Evolutionary conservation across 37 sponge, comb jelly and placozoan species (phyloP), one percentile per base, ranked within the genome.

Genomic region (Tethya wilhelma): DNA sequence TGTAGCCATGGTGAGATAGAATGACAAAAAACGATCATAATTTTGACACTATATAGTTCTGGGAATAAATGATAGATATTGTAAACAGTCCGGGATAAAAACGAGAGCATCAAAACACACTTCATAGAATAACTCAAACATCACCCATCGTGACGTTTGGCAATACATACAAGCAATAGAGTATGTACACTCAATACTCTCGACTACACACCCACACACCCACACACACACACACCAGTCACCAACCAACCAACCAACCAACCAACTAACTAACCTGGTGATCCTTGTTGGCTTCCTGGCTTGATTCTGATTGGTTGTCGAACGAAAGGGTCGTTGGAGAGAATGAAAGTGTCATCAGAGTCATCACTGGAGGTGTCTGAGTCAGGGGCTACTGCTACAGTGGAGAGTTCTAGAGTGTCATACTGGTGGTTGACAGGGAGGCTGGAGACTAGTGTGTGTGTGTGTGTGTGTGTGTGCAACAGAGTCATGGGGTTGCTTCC

Each of bases 161-260:
- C n/a, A n/a, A n/a, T n/a, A n/a, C n/a, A n/a, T n/a, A n/a, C n/a
- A n/a, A n/a, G n/a, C n/a, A n/a, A n/a, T n/a, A n/a, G n/a, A n/a
- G n/a, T n/a, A n/a, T n/a, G n/a, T n/a, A n/a, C n/a, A n/a, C n/a
- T n/a, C n/a, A n/a, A n/a, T 44, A 70, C 42, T 42, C 71, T 2
- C 6, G 41, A 2, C 38, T 20, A 40, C 71, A 70, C 71, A 74
- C 75, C 4, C 59, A 74, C 36, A 74, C 75, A 74, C 59, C 31
- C 33, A 39, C 77, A 62, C 77, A 31, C 63, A 76, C 77, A 59
- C 63, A 59, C 38, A 63, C 78, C 63, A 37, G 43, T 22, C 32
- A 11, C 3, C 66, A 60, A n/a, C n/a, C 78, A 77, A 64, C 29
- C 66, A 64, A 56, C 0, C 65, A 63, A n/a, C n/a, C n/a, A n/a